Percentiles rank a stretch among this genome's conserved stretches.
phyloP scores from a whole-genome alignment of 2,797 vertebrate genomes.

The Falco concolor region DNA sequence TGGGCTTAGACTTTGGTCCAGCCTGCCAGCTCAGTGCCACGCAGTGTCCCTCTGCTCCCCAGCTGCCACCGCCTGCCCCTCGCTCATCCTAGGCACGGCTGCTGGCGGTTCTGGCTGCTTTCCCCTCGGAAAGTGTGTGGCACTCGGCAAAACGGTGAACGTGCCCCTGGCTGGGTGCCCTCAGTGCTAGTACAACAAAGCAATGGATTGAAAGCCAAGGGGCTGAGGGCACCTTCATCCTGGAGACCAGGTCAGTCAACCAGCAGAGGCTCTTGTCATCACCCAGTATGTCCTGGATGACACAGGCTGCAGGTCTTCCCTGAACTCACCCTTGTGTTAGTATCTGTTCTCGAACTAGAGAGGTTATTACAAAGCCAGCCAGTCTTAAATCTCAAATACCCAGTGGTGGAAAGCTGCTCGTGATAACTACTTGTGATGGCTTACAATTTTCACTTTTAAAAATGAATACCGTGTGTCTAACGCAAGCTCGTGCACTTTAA shows the following conservation, averaged over 20 bases:
- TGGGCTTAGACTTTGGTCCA: not conserved
- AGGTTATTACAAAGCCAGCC: not conserved
- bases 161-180: not conserved
- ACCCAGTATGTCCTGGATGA: not conserved
- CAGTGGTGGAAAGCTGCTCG: not conserved
- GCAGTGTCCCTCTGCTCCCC: not conserved
- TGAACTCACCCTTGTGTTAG: not conserved
- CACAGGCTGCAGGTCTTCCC: not conserved
- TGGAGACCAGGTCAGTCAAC: not conserved
- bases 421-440: not conserved
- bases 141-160: not conserved
- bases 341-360: not conserved
- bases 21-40: not conserved
- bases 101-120: fast-evolving
- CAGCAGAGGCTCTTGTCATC: not conserved
- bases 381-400: not conserved
- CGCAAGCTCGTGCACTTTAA: not conserved
- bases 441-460: not conserved
- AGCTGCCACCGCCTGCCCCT: not conserved
- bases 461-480: not conserved
- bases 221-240: not conserved
- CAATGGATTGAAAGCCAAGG: not conserved
- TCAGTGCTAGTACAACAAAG: not conserved
- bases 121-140: not conserved
- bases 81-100: not conserved